Base-by-base conservation (phyloP, 30 jellyfish, hydroid and myxozoan species). In the Aurelia sp. region DNA sequence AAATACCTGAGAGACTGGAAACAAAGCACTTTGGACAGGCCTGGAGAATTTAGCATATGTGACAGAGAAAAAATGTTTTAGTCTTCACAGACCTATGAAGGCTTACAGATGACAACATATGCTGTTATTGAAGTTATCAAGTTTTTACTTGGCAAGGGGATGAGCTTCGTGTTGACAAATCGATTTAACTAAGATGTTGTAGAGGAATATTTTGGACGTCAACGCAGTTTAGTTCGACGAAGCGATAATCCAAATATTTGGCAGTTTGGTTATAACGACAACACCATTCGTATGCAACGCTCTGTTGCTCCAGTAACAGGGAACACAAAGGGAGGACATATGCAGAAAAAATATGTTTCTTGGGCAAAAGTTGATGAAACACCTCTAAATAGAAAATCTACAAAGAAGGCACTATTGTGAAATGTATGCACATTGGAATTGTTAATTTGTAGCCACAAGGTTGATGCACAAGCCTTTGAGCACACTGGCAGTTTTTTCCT, bases 11-110 rank as follows among this genome's bases (percentile, higher is more conserved):
- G 11, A 11, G 87, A 81, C 50, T 89, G 97, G 94, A 33, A 77
- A 33, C 60, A 66, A 58, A 63, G 81, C 52, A 80, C 82, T 27
- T 51, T 30, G 22, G 51, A 72, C 35, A 51, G 97, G 16, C 82
- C 44, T 13, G 87, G 91, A 74, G 52, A 50, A 7, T 82, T 82
- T 65, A 67, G 52, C 40, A 67, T 13, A 31, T 51, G 72, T 59
- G 91, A 66, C 15, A 62, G 85, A 47, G 69, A 59, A 41, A 74
- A 88, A 74, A 86, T 86, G 96, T 86, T 86, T 67, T 27, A 63
- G 71, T 76, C 91, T 19, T 16, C 85, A 68, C 90, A 86, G 68
- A 86, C 96, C 30, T 48, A 74, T 31, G 96, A 86, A 73, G 96
- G 96, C 44, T 24, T 74, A 65, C 75, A 86, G 64, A 50, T 86